These are phyloP conservation scores for Oreochromis spilurus DNA, from an alignment of 2,113 vertebrate genomes.

Conservation along the genomic window DNA sequence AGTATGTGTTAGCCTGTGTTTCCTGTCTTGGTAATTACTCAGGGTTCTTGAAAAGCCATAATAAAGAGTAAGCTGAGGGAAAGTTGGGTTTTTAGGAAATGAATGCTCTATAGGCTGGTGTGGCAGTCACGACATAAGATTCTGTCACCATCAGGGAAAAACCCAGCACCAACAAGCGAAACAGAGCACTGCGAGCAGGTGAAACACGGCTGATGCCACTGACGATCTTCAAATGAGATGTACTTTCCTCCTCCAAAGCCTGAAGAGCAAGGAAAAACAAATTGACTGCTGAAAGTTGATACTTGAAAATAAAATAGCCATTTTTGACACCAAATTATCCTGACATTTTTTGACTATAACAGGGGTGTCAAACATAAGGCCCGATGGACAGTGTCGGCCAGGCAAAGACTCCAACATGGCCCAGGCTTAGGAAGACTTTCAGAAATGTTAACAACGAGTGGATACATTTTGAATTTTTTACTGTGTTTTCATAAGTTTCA, in stretches of 20 bases:
- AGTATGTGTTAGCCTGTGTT: constrained; percentile 28
- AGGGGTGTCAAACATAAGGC: background rate
- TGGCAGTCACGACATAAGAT: constrained; percentile 93
- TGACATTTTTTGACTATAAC: background rate
- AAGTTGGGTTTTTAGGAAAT: background rate
- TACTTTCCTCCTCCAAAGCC: constrained; percentile 97
- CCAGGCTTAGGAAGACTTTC: background rate
- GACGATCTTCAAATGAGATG: constrained; percentile 95
- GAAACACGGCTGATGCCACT: constrained; percentile 98
- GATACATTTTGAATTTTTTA: background rate
- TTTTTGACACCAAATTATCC: background rate
- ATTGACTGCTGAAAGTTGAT: background rate
- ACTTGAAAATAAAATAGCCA: background rate
- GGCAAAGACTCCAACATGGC: background rate
- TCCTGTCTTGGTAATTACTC: constrained; percentile 21
- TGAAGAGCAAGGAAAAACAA: constrained; percentile 31
- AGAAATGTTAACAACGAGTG: background rate
- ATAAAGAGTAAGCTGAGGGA: background rate
- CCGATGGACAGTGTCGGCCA: background rate
- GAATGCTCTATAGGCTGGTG: constrained; percentile 78
- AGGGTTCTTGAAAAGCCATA: constrained; percentile 16
- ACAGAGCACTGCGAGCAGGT: constrained; percentile 87
- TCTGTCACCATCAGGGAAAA: constrained; percentile 85
- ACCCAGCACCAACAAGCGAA: constrained; percentile 92
- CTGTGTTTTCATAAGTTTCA: background rate